Evolutionary conservation across 2,797 vertebrate genomes (phyloP), one percentile per base, ranked within the genome.

Genomic region (Staurois parvus): DNA sequence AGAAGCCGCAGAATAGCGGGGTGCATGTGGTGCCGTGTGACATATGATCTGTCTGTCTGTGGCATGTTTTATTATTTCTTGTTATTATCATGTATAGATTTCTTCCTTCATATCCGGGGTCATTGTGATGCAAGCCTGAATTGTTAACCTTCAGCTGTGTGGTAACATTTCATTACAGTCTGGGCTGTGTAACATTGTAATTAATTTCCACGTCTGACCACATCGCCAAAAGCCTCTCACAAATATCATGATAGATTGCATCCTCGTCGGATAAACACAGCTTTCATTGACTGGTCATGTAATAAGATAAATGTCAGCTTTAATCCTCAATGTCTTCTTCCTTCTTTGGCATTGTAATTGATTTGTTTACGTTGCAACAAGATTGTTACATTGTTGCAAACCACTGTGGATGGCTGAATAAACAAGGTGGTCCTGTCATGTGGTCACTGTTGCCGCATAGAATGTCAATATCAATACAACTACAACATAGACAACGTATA

Each of bases 301-400:
- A 84, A 76, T 84, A 70, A 84, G 82, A 84, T 84, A 84, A 84
- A 84, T 70, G 74, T 84, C 82, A 84, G 30, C 45, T 76, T 52
- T 40, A 76, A 70, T 80, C 42, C 67, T 26, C 12, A 69, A 30
- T 32, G 21, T 70, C 28, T 48, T 70, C 28, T 48, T 70, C 67
- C 4, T 56, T 80, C 67, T 80, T 24, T 3, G 26, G 4, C 42
- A 9, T 45, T 19, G 30, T 29, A 79, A 69, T 79, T 45, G 66
- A 79, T 45, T 40, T 37, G 21, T 68, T 67, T 68, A 45, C 21
- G 66, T 32, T 30, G 37, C 40, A 15, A 40, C 21, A 1, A 30
- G 59, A 79, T 69, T 69, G 66, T 79, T 69, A 79, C 77, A 52
- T 79, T 79, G 77, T 69, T 79, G 42, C 66, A 69, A 68, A 79